phyloP scores from a whole-genome alignment of 2,888 invertebrate genomes.

The Mythimna albipuncta region DNA sequence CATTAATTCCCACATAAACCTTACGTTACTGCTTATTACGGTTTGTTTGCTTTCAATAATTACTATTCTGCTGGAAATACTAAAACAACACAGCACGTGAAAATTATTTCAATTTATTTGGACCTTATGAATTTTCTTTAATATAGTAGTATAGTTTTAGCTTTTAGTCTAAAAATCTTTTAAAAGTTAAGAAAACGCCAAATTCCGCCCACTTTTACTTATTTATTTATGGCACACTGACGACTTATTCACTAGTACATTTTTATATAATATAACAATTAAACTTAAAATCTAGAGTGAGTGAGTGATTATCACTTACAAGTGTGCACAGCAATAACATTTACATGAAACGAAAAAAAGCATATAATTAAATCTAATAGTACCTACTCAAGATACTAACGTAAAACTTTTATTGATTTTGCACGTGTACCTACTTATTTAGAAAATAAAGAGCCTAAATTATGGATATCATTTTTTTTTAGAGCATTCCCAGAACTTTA shows the following conservation, averaged over 20 bases:
- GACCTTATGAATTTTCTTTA: neutral
- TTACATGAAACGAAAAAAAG: too few relatives aligned
- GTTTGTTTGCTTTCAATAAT: constrained; percentile 32
- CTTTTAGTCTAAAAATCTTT: neutral
- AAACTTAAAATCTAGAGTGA: too few relatives aligned
- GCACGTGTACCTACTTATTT: neutral
- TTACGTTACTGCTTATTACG: constrained; percentile 21
- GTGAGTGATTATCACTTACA: too few relatives aligned
- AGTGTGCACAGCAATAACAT: too few relatives aligned
- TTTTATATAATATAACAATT: too few relatives aligned
- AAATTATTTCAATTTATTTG: constrained; percentile 7
- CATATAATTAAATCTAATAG: too few relatives aligned
- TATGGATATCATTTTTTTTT: neutral
- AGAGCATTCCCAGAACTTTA: neutral
- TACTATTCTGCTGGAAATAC: neutral
- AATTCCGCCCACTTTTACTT: too few relatives aligned
- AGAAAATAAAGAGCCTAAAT: neutral
- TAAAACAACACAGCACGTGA: too few relatives aligned
- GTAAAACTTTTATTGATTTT: neutral
- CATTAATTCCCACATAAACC: constrained; percentile 53
- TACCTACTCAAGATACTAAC: too few relatives aligned
- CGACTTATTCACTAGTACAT: too few relatives aligned
- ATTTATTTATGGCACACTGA: too few relatives aligned
- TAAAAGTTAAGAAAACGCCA: too few relatives aligned
- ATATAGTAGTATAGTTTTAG: constrained; percentile 1